Evolutionary conservation across 2,888 invertebrate species (phyloP).

Genomic region (Chelonus formosanus): DNA sequence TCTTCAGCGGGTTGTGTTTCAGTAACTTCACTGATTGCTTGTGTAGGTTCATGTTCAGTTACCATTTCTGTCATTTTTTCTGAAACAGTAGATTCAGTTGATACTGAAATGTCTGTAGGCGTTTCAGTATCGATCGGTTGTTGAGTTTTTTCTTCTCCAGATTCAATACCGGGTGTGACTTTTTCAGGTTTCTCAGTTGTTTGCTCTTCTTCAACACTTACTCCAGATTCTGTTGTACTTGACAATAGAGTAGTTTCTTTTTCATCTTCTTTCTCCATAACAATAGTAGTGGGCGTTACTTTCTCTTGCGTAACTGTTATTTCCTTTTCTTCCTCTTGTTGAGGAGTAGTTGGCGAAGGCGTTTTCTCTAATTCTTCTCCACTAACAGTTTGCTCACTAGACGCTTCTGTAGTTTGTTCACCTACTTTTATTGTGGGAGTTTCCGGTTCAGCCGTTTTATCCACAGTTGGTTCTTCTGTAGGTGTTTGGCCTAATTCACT

Average conservation of each 20-base stretch:
- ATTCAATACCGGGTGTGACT: background rate
- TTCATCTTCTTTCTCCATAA: too few relatives aligned
- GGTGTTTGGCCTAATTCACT: slow-evolving; percentile 18
- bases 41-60: slow-evolving; percentile 23
- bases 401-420: slow-evolving; percentile 14
- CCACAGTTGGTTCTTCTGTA: slow-evolving; percentile 31
- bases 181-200: slow-evolving; percentile 36
- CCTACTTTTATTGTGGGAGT: slow-evolving; percentile 7
- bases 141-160: slow-evolving; percentile 31
- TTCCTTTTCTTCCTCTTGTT: slow-evolving; percentile 35
- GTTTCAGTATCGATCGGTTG: background rate
- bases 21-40: slow-evolving; percentile 31
- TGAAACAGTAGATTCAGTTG: background rate
- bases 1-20: slow-evolving; percentile 21
- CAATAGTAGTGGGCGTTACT: too few relatives aligned
- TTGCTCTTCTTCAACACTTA: slow-evolving; percentile 27
- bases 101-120: background rate
- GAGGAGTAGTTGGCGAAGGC: background rate
- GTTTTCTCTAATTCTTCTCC: background rate
- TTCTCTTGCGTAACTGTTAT: slow-evolving; percentile 10
- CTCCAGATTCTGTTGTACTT: too few relatives aligned
- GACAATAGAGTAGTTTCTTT: too few relatives aligned
- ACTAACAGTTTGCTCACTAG: slow-evolving; percentile 8
- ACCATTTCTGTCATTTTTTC: slow-evolving; percentile 27
- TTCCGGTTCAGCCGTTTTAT: slow-evolving; percentile 33